These are phyloP conservation scores for Phrynocephalus forsythii DNA, from an alignment of 2,797 vertebrate genomes.

Conservation along the genomic window DNA sequence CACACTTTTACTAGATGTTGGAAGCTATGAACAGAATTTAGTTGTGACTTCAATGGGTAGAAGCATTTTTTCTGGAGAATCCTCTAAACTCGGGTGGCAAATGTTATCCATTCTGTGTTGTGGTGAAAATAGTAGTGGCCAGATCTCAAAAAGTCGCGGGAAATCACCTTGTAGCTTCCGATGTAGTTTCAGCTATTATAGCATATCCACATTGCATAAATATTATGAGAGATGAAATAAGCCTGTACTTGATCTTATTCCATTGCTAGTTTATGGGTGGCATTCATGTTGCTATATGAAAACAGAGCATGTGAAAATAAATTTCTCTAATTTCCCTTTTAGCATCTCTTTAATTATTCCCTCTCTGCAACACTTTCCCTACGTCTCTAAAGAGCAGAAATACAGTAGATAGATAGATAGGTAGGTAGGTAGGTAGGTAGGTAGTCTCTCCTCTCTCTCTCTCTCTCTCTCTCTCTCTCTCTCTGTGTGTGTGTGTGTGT, in stretches of 20 bases:
- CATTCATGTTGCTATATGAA: constrained; percentile 56
- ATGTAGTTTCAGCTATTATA: too few relatives aligned
- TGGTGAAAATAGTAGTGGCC: not conserved
- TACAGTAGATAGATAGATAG: constrained; percentile 15
- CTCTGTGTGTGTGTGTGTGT: not conserved
- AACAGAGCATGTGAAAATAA: constrained; percentile 52
- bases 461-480: too few relatives aligned
- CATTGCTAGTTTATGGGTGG: constrained; percentile 49
- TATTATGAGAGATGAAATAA: not conserved
- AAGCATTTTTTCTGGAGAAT: not conserved
- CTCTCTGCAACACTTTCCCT: constrained; percentile 55
- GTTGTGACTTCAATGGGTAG: not conserved
- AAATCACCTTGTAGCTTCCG: not conserved
- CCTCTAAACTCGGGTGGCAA: not conserved
- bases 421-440: too few relatives aligned
- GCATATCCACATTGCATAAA: too few relatives aligned
- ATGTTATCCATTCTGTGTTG: not conserved
- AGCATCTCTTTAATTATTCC: constrained; percentile 44
- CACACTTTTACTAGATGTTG: too few relatives aligned
- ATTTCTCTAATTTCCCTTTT: constrained; percentile 54
- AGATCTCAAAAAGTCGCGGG: not conserved
- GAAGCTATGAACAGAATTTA: not conserved
- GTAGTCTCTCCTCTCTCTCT: too few relatives aligned
- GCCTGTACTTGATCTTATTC: constrained; percentile 30
- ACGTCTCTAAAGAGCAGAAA: constrained; percentile 40